Base-by-base conservation (phyloP, 1,140 invertebrate species). In the Zophobas atratus region DNA sequence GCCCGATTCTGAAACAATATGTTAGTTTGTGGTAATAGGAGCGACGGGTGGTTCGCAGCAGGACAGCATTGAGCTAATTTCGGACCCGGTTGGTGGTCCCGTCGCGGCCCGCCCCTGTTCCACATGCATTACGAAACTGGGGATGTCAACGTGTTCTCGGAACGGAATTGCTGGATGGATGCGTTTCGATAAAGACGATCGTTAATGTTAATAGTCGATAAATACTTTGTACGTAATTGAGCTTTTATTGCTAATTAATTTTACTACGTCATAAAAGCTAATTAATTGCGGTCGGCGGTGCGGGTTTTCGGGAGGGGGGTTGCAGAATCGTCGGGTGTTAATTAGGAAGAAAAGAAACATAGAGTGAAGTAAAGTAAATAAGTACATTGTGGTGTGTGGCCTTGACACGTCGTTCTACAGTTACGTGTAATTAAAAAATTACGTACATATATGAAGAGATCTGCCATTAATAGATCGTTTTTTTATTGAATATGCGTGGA, bases 61-160 rank as follows among this genome's bases (percentile, higher is more conserved):
- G 84, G 84, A 79, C 77, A 71, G 81, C 83, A 85, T 85, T 85
- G 83, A 84, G 80, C 82, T 82, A 85, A 85, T 85, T 85, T 84
- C 79, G 84, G 77, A 57, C 80, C 39, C 79, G 73, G 79, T 82
- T 73, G 83, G 84, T 53, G 79, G 72, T 80, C 79, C 32, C 39
- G 56, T 36, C 34, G 33, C 1, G 60, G 70, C 48, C 78, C 78
- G 78, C 78, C 78, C 78, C 78, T 79, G 67, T 77, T 75, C 46
- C 49, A 73, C 55, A 34, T 67, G 32, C 48, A 53, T 39, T 55
- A 67, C 20, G 20, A 20, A 20, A 20, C 20, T 43, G n/a, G 41
- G 20, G 38, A 53, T 72, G 49, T 56, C 49, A 73, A 3, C 8
- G 20, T 60, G 6, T 60, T 33, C 38, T 33, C 55, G 34, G 34